phyloP scores from a whole-genome alignment of 1,140 invertebrate genomes.

The Acromyrmex charruanus region DNA sequence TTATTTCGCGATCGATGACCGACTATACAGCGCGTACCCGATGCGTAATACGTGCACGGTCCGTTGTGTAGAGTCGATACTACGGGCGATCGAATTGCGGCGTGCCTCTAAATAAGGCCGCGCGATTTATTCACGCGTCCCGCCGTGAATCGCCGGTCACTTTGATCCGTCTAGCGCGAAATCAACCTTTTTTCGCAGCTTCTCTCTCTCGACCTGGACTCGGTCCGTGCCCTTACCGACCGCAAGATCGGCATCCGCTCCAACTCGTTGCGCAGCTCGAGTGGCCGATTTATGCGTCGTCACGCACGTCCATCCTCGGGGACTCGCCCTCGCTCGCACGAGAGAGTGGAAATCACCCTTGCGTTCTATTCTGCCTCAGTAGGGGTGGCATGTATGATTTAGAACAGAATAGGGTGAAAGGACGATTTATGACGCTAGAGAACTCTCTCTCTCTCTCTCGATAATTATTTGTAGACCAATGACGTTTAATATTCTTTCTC shows the following conservation, averaged over 20 bases:
- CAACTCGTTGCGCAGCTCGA: constrained; percentile 62
- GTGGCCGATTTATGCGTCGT: constrained; percentile 82
- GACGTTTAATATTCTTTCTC: neutral
- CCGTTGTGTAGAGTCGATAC: constrained; percentile 14
- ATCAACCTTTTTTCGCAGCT: constrained; percentile 53
- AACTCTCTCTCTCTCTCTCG: neutral
- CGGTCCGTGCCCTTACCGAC: constrained; percentile 36
- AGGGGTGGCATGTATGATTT: neutral
- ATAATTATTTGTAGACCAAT: neutral
- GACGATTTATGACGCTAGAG: constrained; percentile 26
- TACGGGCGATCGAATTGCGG: constrained; percentile 51
- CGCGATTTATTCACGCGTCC: constrained; percentile 51
- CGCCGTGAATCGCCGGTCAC: constrained; percentile 43
- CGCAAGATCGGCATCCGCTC: constrained; percentile 37
- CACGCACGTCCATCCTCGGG: constrained; percentile 77
- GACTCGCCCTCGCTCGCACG: constrained; percentile 59
- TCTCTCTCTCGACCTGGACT: neutral
- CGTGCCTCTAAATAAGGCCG: constrained; percentile 54
- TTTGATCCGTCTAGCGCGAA: constrained; percentile 63
- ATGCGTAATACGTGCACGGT: constrained; percentile 38
- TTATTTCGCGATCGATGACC: constrained; percentile 60
- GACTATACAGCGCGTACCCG: constrained; percentile 36
- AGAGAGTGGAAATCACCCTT: constrained; percentile 43
- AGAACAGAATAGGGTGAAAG: constrained; percentile 9
- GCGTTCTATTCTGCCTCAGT: constrained; percentile 29